Base-by-base conservation (phyloP, 2,888 invertebrate genomes). In the Erebia ligea region DNA sequence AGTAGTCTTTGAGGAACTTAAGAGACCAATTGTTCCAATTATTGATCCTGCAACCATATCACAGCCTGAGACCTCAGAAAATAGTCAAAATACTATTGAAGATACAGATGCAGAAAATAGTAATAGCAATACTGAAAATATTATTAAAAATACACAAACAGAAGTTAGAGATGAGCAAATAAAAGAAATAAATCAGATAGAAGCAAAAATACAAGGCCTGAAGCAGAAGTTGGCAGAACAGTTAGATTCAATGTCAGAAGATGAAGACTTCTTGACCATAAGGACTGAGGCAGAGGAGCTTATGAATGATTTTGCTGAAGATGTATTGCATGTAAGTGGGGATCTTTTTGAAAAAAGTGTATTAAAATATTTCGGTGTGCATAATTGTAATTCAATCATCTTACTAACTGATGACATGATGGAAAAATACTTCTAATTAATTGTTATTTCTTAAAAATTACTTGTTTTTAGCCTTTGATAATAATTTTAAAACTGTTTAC, bases 251-350 rank as follows among this genome's bases (percentile, higher is more conserved):
- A 94, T 94, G 86, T 94, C 94, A 6, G 95, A 95, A 74, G 95
- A 95, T 82, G 95, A 95, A 76, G 96, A 96, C 82, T 95, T 95
- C 81, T 87, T 95, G 50, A 95, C 95, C 84, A 93, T 96, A 45
- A 94, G 95, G 76, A 95, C 95, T 58, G 96, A 95, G 79, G 95
- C 95, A 19, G 95, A 94, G 70, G 94, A 94, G 70, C 80, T 94
- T 25, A 92, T 93, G 88, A 92, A 91, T 83, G 92, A 93, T 80
- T 92, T 93, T 78, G 91, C 89, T 71, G 94, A 93, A 76, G 93
- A 94, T 84, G 90, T 90, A 1, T 87, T 87, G 81, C 91, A 90
- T 87, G 93, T 92, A 71, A 40, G 8, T 67, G 67, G 69, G 15
- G 56, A 45, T 50, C 56, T 56, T 10, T 34, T 8, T 25, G 25